A percentile compares a stretch with the other conserved stretches of the same genome.
These are phyloP conservation scores for Petrolisthes cinctipes DNA, from an alignment of 2,888 invertebrate genomes.

Conservation along the genomic window DNA sequence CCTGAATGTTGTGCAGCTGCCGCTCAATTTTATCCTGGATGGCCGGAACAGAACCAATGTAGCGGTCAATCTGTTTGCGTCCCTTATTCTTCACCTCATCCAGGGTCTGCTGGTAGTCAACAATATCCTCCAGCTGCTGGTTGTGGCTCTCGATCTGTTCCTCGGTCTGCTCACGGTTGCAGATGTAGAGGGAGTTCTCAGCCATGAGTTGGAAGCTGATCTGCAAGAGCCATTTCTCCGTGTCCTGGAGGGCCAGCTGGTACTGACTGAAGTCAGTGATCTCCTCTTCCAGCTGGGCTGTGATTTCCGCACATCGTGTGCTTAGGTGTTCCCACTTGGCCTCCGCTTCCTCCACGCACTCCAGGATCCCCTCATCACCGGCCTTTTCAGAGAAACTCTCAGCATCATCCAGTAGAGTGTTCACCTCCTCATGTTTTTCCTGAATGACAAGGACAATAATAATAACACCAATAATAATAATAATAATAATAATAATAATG, in stretches of 20 bases:
- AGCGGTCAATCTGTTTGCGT: conserved; percentile 84
- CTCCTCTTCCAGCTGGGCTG: conserved; percentile 79
- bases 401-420: conserved; percentile 81
- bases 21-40: conserved; percentile 85
- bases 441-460: conserved; percentile 67
- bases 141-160: conserved; percentile 92
- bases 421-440: conserved; percentile 82
- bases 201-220: conserved; percentile 96
- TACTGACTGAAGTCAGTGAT: conserved; percentile 88
- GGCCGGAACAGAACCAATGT: conserved; percentile 79
- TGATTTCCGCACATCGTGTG: conserved; percentile 68
- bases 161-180: conserved; percentile 89
- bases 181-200: conserved; percentile 92
- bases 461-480: too few relatives aligned
- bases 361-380: conserved; percentile 76
- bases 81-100: conserved; percentile 88
- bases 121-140: conserved; percentile 75
- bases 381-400: conserved; percentile 82
- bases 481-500: too few relatives aligned
- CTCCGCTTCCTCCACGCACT: conserved; percentile 79
- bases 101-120: conserved; percentile 83
- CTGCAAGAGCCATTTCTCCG: conserved; percentile 94
- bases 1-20: conserved; percentile 90
- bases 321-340: conserved; percentile 79
- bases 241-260: conserved; percentile 90